Base-by-base conservation (phyloP, 2,797 vertebrate species). In the Trachops cirrhosus region DNA sequence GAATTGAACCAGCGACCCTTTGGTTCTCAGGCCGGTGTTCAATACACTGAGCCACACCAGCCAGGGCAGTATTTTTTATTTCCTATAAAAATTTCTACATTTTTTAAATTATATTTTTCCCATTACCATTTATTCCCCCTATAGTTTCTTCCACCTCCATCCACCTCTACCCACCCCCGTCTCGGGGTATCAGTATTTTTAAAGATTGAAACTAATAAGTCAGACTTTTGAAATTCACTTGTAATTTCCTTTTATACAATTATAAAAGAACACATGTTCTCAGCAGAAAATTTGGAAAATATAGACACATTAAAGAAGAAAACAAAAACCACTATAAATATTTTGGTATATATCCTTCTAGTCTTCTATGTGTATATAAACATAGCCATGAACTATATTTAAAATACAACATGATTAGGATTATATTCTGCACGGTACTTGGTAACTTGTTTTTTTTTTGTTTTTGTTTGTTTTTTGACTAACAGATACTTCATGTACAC, bases 201-300 rank as follows among this genome's bases (percentile, higher is more conserved):
- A 59, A 70, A 87, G 74, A 68, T 22, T n/a, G 89, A 90, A 82
- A 2, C 16, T 39, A 91, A 85, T 46, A 85, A 85, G 37, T 50
- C 29, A 94, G n/a, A 75, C 74, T 95, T 57, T 73, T 24, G 77
- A 82, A 87, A 85, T 71, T 67, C 29, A 73, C 24, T 84, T 46
- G 34, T 48, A 70, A 73, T 86, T 88, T 90, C 73, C 73, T 91
- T 67, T 85, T 50, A 85, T 46, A 67, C 2, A 57, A 44, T 62
- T 91, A 59, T 50, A 50, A 87, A 95, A 86, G 26, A 41, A 54
- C 9, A 89, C 34, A 34, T 37, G 37, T 59, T 71, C 77, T 34
- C 15, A 54, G 41, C n/a, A 71, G 77, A 96, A 37, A 82, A 39
- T 73, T 62, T 62, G 44, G 79, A 87, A 91, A 95, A 88, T 80